Base-by-base conservation (phyloP, 64 coral and sea anemone species). In the Stylophora pistillata region DNA sequence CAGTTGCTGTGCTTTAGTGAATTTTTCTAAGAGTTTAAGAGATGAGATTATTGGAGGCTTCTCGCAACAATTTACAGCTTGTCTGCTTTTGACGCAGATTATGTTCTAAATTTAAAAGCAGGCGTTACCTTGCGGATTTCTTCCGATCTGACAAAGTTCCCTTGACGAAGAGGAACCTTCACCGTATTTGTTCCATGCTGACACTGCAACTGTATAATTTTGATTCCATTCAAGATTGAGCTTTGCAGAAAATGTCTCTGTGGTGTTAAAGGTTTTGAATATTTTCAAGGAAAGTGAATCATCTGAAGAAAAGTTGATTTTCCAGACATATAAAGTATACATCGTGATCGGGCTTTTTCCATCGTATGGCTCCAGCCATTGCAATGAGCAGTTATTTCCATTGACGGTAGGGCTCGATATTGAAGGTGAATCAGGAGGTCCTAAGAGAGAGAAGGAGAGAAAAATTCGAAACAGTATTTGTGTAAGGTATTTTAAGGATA, bases 181-280 rank as follows among this genome's bases (percentile, higher is more conserved):
- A 0, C 80, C 80, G 26, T 79, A 79, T 59, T 15, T 79, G 77
- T 79, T 79, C 77, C 77, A 79, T 1, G 77, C 77, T 7, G 77
- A 60, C 0, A 79, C 77, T 29, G 56, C 55, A 14, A 17, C 55
- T 31, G 55, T 79, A 56, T 79, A 79, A 56, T 16, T 79, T 28
- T 79, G 77, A 9, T 55, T 55, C 77, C 77, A 79, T 30, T 79
- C 57, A 27, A 79, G 55, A 7, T 58, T 27, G 37, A 47, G 37
- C 27, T 32, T 18, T 9, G 13, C 10, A 59, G 58, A 60, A 31
- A 15, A 20, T 15, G 77, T 60, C 13, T 60, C 2, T 17, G 56
- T 60, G 3, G 55, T 79, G n/a, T 79, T 61, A 55, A 55, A 60
- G 77, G 53, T 56, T 14, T 18, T 55, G 25, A 61, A 2, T 14